Base-by-base conservation (phyloP, 2,888 invertebrate species). In the Lasioglossum lativentre region DNA sequence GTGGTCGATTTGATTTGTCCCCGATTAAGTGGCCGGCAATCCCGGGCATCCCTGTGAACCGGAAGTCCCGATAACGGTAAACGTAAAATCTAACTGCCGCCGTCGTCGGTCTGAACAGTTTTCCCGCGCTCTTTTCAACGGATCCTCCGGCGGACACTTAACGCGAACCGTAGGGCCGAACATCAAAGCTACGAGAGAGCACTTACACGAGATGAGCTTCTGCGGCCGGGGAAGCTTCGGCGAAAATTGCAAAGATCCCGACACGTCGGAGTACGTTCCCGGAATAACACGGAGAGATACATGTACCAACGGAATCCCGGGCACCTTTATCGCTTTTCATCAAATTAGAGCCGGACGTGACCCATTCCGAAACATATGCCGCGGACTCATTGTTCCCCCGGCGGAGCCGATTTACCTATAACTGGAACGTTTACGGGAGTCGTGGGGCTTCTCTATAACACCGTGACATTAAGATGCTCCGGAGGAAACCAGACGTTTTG, bases 11-110 rank as follows among this genome's bases (percentile, higher is more conserved):
- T 70, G 78, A 82, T 86, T 86, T 78, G 76, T 80, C 80, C 78
- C 76, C 87, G 78, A 83, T 89, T 85, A 89, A 74, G 38, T 56
- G 66, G 30, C 6, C 72, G 16, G 76, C 73, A 66, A 79, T 79
- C 47, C 47, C 70, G n/a, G 71, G 79, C 40, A 63, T 76, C 75
- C 72, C 16, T 14, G 42, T 6, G 47, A 47, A 19, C 40, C 42
- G 42, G 30, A 30, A 38, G 19, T 40, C 47, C 72, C 85, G 59
- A 88, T 92, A 90, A 92, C 92, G 92, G 92, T 94, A 93, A 93
- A 93, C 93, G 91, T 94, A 94, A 94, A 94, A 94, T 93, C 92
- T 92, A 94, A 94, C 93, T 23, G 8, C 47, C 47, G 23, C 2
- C 23, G 47, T 23, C 91, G 90, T 88, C 86, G 63, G 74, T 38